Evolutionary conservation across 1,140 invertebrate genomes (phyloP).

Genomic region (Drosophila equinoxialis): DNA sequence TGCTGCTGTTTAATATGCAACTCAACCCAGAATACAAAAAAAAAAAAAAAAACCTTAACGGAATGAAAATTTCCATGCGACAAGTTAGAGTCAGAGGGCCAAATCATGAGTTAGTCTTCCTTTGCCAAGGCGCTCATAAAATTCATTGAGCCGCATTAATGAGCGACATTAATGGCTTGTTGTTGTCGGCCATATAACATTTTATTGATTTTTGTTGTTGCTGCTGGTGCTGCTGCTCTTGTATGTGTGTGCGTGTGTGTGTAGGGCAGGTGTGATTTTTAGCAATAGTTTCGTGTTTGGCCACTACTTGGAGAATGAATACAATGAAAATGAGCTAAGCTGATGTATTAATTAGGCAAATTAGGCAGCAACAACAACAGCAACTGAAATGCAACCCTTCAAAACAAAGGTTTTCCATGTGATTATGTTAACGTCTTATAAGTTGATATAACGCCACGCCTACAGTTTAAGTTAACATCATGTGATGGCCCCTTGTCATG

Average conservation of each 20-base stretch:
- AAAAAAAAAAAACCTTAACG: constrained; percentile 58
- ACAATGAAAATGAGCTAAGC: constrained; percentile 70
- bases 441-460: constrained; percentile 48
- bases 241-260: constrained; percentile 8
- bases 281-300: constrained; percentile 74
- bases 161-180: constrained; percentile 79
- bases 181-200: constrained; percentile 64
- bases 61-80: constrained; percentile 55
- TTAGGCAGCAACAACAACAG: constrained; percentile 32
- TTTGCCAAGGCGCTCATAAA: constrained; percentile 58
- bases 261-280: constrained; percentile 75
- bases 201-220: constrained; percentile 71
- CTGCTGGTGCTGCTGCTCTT: constrained; percentile 21
- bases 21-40: not conserved
- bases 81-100: constrained; percentile 36
- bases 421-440: not conserved
- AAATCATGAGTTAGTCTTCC: constrained; percentile 5
- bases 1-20: constrained; percentile 65
- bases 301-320: constrained; percentile 55
- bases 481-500: constrained; percentile 20
- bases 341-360: constrained; percentile 80
- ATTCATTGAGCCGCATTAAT: constrained; percentile 81
- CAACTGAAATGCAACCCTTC: constrained; percentile 39
- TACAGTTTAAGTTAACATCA: constrained; percentile 20
- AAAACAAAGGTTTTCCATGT: not conserved